Evolutionary conservation across 2,113 vertebrate genomes (phyloP).

Genomic region (Psammodynastes pulverulentus): DNA sequence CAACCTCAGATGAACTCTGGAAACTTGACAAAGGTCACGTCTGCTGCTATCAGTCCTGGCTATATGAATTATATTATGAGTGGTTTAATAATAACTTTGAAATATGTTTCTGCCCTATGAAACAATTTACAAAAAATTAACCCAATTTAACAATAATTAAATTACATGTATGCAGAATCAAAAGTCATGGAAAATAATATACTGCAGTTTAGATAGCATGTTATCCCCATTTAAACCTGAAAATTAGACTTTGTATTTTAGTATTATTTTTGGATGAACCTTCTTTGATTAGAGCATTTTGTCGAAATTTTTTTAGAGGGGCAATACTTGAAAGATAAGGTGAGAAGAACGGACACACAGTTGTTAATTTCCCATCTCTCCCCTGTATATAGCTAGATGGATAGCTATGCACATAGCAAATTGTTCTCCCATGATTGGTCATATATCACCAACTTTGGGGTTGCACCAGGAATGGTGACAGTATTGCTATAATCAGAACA

Average conservation of each 20-base stretch:
- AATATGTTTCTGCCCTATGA: not conserved
- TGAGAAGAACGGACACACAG: not conserved
- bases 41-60: not conserved
- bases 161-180: not conserved
- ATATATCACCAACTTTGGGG: not conserved
- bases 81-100: not conserved
- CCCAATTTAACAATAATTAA: not conserved
- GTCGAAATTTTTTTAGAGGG: not conserved
- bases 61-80: not conserved
- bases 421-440: not conserved
- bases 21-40: not conserved
- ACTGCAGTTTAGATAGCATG: too few relatives aligned
- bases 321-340: not conserved
- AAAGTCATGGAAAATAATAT: not conserved
- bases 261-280: not conserved
- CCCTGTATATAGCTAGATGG: not conserved
- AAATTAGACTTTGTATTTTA: not conserved
- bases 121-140: not conserved
- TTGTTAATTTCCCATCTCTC: not conserved
- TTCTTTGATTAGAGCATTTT: not conserved
- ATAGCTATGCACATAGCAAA: not conserved
- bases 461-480: not conserved
- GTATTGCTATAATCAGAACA: not conserved
- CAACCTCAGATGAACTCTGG: conserved; percentile 34
- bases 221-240: not conserved